Evolutionary conservation across 2,888 invertebrate genomes (phyloP), one percentile per base, ranked within the genome.

Genomic region (Patella caerulea): DNA sequence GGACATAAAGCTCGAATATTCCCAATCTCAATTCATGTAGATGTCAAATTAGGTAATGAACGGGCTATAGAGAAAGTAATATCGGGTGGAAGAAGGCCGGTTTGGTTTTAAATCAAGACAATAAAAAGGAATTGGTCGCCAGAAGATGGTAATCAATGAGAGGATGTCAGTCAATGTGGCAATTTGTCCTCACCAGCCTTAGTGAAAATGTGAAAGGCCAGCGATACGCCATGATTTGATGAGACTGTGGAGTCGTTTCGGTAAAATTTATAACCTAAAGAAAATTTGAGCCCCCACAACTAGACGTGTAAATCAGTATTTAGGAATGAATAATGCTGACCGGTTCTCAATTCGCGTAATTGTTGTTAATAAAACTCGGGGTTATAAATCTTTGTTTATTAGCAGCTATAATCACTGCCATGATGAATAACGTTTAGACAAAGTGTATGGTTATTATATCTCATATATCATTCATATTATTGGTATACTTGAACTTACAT

Each of bases 221-320:
- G 19, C 65, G 24, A 65, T 65, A 65, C 19, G 24, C 65, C 24
- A 65, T 65, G 19, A 24, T 24, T 65, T 65, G 24, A 65, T 65
- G 65, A 65, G 65, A 65, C 65, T 65, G 65, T 11, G 19, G 14
- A 24, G 65, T 24, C 65, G 14, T 65, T 65, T 65, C 65, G 19
- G 12, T 65, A 65, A 24, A 65, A 65, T 65, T 65, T 65, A 65
- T 65, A 65, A 24, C 65, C 65, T 24, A 14, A 12, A 65, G 65
- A 65, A 14, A 65, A 65, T 65, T 65, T 65, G 65, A 65, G 65
- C 65, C 24, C 65, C 19, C 65, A 65, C 65, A 65, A 45, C 65
- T 65, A 65, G 65, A 65, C 65, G 24, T 24, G 65, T 65, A 65
- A 65, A 65, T 65, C 65, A 65, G 19, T 65, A 24, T 19, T 5